These are phyloP conservation scores for Plagodis pulveraria DNA, from an alignment of 2,888 invertebrate genomes.

Conservation along the genomic window DNA sequence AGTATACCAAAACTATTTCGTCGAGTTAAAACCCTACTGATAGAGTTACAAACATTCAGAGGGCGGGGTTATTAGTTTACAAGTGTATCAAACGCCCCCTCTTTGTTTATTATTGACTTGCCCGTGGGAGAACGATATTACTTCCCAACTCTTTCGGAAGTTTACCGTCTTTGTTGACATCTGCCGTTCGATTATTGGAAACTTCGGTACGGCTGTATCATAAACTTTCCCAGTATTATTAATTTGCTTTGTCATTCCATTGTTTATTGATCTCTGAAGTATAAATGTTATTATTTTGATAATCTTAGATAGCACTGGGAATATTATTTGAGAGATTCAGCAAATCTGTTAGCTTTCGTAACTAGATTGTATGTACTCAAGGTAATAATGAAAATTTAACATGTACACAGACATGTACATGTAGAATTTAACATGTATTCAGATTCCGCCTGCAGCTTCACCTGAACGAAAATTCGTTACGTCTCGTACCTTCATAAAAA, in stretches of 20 bases:
- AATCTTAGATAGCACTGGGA: neutral
- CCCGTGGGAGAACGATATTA: slow-evolving; percentile 59
- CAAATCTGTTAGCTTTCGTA: too few species aligned
- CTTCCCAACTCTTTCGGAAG: slow-evolving; percentile 84
- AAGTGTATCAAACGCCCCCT: slow-evolving; percentile 82
- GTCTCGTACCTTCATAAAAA: too few species aligned
- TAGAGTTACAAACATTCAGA: slow-evolving; percentile 55
- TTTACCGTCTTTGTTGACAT: slow-evolving; percentile 81
- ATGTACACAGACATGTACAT: too few species aligned
- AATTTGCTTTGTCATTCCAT: slow-evolving; percentile 56
- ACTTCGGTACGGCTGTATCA: slow-evolving; percentile 60
- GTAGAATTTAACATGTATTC: too few species aligned
- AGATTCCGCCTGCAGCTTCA: too few species aligned
- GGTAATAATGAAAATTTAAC: too few species aligned
- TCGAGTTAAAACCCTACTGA: slow-evolving; percentile 4
- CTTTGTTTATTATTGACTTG: slow-evolving; percentile 82
- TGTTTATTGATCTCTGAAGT: slow-evolving; percentile 39
- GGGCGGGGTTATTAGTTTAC: slow-evolving; percentile 82
- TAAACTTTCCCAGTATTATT: slow-evolving; percentile 60
- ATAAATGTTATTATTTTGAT: slow-evolving; percentile 20
- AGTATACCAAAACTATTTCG: neutral
- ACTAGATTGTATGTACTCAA: too few species aligned
- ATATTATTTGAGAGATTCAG: too few species aligned
- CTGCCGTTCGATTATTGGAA: slow-evolving; percentile 78
- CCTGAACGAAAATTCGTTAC: too few species aligned